Percentiles rank a stretch among this genome's conserved stretches.
Evolutionary conservation across 2,797 vertebrate species (phyloP).

Genomic region (Pseudomugil tenellus): DNA sequence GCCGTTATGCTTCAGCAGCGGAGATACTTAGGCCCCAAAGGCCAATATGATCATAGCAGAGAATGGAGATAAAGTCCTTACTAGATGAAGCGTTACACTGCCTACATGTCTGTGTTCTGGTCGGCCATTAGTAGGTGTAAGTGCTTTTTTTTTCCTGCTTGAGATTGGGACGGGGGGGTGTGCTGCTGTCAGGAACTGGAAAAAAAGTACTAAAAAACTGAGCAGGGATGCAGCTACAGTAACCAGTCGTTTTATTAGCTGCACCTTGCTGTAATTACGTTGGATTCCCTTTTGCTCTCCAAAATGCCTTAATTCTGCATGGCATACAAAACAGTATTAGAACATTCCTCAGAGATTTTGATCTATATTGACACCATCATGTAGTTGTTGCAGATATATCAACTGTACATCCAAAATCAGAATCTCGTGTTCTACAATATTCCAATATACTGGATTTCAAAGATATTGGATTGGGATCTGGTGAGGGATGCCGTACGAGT

Average conservation of each 20-base stretch:
- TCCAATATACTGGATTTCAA: too few relatives aligned
- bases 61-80: constrained; percentile 55
- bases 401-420: too few relatives aligned
- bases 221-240: background rate
- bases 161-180: background rate
- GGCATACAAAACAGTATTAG: too few relatives aligned
- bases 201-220: background rate
- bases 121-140: constrained; percentile 2
- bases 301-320: background rate
- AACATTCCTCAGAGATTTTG: too few relatives aligned
- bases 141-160: background rate
- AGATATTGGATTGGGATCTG: background rate
- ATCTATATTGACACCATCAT: too few relatives aligned
- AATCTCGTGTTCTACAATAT: too few relatives aligned
- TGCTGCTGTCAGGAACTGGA: background rate
- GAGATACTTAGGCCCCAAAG: constrained; percentile 65
- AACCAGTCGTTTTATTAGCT: background rate
- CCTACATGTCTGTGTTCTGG: constrained; percentile 18
- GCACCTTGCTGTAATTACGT: background rate
- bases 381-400: too few relatives aligned
- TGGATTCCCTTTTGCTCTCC: background rate
- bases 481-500: background rate
- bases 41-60: constrained; percentile 60
- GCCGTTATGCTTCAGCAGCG: constrained; percentile 68
- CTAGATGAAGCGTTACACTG: constrained; percentile 8